Evolutionary conservation across 2,113 vertebrate species (phyloP).

Genomic region (Saccopteryx leptura): DNA sequence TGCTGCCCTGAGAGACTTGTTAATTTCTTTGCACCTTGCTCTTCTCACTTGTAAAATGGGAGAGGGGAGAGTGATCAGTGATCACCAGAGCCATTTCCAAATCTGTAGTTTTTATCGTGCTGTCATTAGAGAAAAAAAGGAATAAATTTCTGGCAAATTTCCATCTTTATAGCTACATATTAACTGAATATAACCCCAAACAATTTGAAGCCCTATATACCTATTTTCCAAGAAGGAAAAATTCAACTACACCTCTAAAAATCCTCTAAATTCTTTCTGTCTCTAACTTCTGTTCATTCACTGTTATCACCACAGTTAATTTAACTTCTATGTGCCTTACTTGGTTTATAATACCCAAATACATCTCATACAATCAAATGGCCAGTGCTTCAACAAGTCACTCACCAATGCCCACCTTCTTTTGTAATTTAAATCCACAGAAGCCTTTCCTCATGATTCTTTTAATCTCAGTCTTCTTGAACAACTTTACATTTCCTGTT

Average conservation of each 20-base stretch:
- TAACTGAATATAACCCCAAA: neutral
- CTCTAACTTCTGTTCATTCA: neutral
- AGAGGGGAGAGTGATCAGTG: neutral
- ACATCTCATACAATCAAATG: neutral
- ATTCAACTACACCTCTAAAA: neutral
- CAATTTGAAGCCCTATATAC: neutral
- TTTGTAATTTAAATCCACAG: neutral
- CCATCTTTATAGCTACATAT: neutral
- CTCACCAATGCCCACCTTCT: neutral
- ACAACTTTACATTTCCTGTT: neutral
- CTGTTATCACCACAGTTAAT: neutral
- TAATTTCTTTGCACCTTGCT: neutral
- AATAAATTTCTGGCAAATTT: neutral
- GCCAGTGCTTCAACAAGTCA: neutral
- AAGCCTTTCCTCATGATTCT: neutral
- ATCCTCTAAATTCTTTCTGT: neutral
- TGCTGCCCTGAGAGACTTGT: accelerated
- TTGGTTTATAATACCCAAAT: neutral
- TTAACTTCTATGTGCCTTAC: neutral
- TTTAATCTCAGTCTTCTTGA: neutral
- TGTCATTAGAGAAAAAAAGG: neutral
- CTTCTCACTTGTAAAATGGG: neutral
- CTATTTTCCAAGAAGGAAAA: slow-evolving; percentile 16
- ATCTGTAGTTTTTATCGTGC: neutral
- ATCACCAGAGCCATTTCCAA: neutral